Base-by-base conservation (phyloP, 2,888 invertebrate genomes). In the Eilema depressum region DNA sequence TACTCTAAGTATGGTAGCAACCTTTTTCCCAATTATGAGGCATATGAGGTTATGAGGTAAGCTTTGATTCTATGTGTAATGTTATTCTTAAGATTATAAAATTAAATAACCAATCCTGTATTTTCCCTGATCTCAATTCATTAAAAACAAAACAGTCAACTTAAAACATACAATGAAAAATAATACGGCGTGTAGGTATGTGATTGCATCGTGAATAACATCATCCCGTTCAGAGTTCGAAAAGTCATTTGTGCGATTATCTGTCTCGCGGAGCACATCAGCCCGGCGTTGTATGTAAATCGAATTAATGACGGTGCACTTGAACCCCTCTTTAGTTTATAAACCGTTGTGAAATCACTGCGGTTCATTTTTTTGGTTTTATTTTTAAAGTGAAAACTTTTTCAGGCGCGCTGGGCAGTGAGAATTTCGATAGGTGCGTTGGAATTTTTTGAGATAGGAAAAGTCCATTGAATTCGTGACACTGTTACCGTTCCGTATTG, bases 211-310 rank as follows among this genome's bases (percentile, higher is more conserved):
- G 70, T 76, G 86, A 80, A 87, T 89, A 85, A 88, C 79, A 80
- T 84, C 88, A 85, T 88, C 88, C 89, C 85, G 80, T 79, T 75
- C 75, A 80, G 85, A 89, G 91, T 92, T 93, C 88, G 87, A 90
- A 93, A 93, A 93, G 93, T 94, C 90, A 93, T 94, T 93, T 92
- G 89, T 87, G 80, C 90, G 92, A 93, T 94, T 94, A 92, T 93
- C 91, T 91, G 92, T 91, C 90, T 91, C 90, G 86, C 88, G 88
- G 87, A 92, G 91, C 91, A 89, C 90, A 89, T 91, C 90, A 88
- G 83, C 81, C 81, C 79, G 79, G 84, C 87, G 89, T 90, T 92
- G 91, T 92, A 89, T 91, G 89, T 91, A 91, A 91, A 92, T 92
- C 91, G 90, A 92, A 91, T 91, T 91, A 92, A 93, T 91, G 90